These are phyloP conservation scores for Pelecanoides urinatrix DNA, from an alignment of 2,113 vertebrate species.

Conservation along the genomic window DNA sequence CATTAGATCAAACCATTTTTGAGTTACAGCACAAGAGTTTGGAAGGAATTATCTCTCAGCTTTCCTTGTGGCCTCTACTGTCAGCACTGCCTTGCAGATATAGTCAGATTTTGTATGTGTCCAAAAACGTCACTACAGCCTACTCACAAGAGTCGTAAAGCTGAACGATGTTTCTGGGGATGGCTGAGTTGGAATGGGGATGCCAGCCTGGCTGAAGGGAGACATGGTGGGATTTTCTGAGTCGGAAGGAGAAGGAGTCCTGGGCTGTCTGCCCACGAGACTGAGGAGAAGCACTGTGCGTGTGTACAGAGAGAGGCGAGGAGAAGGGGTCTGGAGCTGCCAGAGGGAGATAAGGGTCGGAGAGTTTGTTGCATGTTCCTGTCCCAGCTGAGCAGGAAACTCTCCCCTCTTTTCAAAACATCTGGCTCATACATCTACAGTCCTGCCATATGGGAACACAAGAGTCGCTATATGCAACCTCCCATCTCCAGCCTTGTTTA, in stretches of 20 bases:
- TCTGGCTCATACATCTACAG: accelerated
- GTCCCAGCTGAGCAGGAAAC: not conserved
- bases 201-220: not conserved
- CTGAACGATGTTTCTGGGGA: not conserved
- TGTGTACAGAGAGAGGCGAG: accelerated
- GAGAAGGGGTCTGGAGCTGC: not conserved
- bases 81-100: not conserved
- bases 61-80: not conserved
- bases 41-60: not conserved
- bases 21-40: not conserved
- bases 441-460: not conserved
- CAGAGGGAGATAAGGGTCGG: not conserved
- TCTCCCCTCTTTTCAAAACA: not conserved
- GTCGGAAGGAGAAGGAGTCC: not conserved
- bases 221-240: not conserved
- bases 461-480: not conserved
- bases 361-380: not conserved
- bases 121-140: not conserved
- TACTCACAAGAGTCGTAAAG: not conserved
- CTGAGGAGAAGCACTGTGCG: not conserved
- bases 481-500: not conserved
- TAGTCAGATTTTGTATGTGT: not conserved
- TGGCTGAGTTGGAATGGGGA: not conserved
- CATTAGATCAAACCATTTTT: not conserved
- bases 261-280: not conserved